Evolutionary conservation across 2,113 vertebrate species (phyloP).

Genomic region (Macquaria australasica): DNA sequence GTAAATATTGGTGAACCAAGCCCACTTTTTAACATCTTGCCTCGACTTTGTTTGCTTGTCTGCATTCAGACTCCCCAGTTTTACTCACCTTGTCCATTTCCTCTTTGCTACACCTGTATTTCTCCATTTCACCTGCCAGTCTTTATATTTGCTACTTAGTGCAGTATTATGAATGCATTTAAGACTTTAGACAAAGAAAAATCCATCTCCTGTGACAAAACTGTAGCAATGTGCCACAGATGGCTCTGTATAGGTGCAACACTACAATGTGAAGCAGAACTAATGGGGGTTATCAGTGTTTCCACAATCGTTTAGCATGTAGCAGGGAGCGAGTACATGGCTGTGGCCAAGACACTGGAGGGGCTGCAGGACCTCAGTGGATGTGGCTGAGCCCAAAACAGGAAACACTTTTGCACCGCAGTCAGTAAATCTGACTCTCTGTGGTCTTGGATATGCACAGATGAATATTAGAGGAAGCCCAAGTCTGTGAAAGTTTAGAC

Average conservation of each 20-base stretch:
- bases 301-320: conserved; percentile 31
- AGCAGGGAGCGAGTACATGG: conserved; percentile 31
- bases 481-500: conserved; percentile 75
- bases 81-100: not conserved
- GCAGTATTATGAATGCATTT: not conserved
- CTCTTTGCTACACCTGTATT: not conserved
- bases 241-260: not conserved
- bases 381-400: conserved; percentile 81
- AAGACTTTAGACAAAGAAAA: not conserved
- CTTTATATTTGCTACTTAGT: not conserved
- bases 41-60: not conserved
- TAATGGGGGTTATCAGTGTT: not conserved
- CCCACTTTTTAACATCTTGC: not conserved
- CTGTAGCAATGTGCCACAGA: not conserved
- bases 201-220: not conserved
- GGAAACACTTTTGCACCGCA: conserved; percentile 81
- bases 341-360: conserved; percentile 49
- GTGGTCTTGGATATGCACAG: conserved; percentile 73
- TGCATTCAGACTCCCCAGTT: not conserved
- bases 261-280: conserved; percentile 3
- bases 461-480: conserved; percentile 75
- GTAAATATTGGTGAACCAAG: not conserved
- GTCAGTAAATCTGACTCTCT: conserved; percentile 78
- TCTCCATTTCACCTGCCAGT: not conserved
- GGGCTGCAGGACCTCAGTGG: conserved; percentile 67